Base-by-base conservation (phyloP, 2,797 vertebrate genomes). In the Danio albolineatus region DNA sequence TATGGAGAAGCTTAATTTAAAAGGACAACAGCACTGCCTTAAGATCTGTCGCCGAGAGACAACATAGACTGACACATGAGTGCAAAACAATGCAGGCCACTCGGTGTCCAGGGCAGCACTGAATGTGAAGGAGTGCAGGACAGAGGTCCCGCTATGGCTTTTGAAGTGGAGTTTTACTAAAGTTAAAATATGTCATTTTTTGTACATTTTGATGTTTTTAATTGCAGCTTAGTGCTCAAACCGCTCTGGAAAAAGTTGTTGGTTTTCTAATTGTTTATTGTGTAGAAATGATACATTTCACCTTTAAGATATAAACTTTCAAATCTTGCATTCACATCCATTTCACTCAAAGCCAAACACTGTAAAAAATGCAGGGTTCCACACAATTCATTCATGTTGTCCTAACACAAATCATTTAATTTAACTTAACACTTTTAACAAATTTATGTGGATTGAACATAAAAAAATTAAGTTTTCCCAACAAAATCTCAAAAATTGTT, bases 21-120 rank as follows among this genome's bases (percentile, higher is more conserved):
- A 78, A 79, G 78, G 46, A 80, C 59, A 71, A 86, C 76, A 87
- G 81, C 72, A 51, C 81, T 78, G 81, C 67, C 73, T 82, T 75
- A 82, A 85, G 71, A 86, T 82, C 72, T 82, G 61, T 84, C 73
- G 73, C 59, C 72, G 69, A 65, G 72, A 76, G 82, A 82, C 67
- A 84, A 85, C 78, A 69, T 71, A 78, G 75, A 83, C 78, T 83
- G 80, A 84, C 81, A 83, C 72, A 78, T 81, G 41, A 70, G 65
- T 60, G n/a, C 44, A 65, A 71, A 73, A 88, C 85, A 89, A 87
- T 85, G 85, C 81, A 78, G 78, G 69, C 83, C 83, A 85, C 75
- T 87, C 71, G 43, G 73, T 80, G 79, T 87, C 84, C 81, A 79
- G 73, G 81, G 75, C 82, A 84, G 76, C 79, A 74, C 19, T 83